Conservation (phyloP, 37 sponge, comb jelly and placozoan genomes). For the Geodia barretti region DNA sequence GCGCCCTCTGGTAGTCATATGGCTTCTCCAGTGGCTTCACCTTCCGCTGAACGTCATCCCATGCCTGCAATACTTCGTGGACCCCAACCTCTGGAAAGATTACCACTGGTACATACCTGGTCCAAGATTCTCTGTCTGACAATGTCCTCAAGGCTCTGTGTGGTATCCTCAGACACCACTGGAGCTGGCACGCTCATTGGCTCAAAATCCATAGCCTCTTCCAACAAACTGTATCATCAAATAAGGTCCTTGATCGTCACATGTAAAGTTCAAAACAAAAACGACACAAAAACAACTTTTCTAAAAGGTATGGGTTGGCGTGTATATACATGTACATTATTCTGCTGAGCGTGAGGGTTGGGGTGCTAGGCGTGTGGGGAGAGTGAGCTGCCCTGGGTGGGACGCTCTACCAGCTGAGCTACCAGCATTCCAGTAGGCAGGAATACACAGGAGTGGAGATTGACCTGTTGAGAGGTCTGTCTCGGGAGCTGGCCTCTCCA, state of each 20-base stretch:
- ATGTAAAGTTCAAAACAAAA: too few species aligned
- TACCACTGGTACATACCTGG: conserved; percentile 48
- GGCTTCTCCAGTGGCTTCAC: conserved; percentile 92
- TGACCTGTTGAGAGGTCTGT: conserved; percentile 81
- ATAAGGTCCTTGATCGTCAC: too few species aligned
- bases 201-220: conserved; percentile 79
- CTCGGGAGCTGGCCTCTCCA: conserved; percentile 76
- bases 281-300: too few species aligned
- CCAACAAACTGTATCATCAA: conserved; percentile 55
- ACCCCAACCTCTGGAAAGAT: background rate
- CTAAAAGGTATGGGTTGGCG: too few species aligned
- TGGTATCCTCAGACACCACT: conserved; percentile 91
- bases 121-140: conserved; percentile 86
- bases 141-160: conserved; percentile 83
- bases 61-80: conserved; percentile 50
- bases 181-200: conserved; percentile 71
- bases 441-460: too few species aligned
- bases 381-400: background rate
- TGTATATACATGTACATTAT: too few species aligned
- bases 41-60: conserved; percentile 95
- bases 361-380: too few species aligned
- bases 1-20: conserved; percentile 73
- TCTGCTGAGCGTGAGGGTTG: too few species aligned
- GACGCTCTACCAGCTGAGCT: too few species aligned
- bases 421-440: background rate